Evolutionary conservation across 2,113 vertebrate genomes (phyloP).

Genomic region (Hydrochoerus hydrochaeris): DNA sequence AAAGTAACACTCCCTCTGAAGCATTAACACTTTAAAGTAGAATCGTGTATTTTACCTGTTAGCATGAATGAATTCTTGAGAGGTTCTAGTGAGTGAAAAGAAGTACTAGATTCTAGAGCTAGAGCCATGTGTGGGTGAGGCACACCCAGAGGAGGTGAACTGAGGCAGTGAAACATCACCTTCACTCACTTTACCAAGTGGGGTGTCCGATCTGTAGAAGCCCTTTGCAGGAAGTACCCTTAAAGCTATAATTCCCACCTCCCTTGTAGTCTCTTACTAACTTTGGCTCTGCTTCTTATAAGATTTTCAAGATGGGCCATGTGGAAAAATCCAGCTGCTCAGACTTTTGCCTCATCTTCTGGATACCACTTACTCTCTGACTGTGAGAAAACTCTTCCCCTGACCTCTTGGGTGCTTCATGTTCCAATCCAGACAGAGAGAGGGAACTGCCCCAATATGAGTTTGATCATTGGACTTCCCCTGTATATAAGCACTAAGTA

Average conservation of each 20-base stretch:
- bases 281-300: neutral
- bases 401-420: neutral
- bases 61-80: neutral
- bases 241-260: neutral
- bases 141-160: neutral
- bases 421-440: neutral
- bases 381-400: neutral
- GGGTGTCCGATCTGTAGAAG: neutral
- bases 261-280: neutral
- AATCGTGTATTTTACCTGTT: neutral
- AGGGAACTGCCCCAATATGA: neutral
- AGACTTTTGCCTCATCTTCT: neutral
- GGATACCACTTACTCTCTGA: neutral
- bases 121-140: neutral
- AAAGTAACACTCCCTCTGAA: neutral
- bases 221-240: neutral
- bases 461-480: neutral
- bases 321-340: neutral
- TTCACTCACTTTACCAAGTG: neutral
- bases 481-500: neutral
- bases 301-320: neutral
- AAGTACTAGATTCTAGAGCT: neutral
- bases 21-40: neutral
- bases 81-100: neutral
- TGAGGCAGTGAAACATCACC: neutral